Evolutionary conservation across 1,140 invertebrate species (phyloP).

Genomic region (Radopholus similis): DNA sequence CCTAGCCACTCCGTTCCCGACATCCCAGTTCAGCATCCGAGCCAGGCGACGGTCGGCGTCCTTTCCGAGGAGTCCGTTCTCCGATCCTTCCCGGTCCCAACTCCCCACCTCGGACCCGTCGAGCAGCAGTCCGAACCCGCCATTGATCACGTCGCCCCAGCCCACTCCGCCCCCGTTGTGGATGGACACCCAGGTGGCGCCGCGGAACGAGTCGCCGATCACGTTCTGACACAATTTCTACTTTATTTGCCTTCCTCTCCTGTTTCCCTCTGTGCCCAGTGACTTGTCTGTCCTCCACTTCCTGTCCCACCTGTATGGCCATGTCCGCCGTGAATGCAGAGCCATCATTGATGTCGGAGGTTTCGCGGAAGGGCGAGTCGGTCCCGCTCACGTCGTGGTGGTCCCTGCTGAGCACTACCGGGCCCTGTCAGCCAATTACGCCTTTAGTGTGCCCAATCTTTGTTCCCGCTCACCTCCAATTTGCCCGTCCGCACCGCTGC

Average conservation of each 20-base stretch:
- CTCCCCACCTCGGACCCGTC: conserved; percentile 65
- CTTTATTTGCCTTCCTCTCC: conserved; percentile 62
- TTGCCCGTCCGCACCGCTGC: conserved; percentile 64
- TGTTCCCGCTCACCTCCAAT: conserved; percentile 61
- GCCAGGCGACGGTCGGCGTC: conserved; percentile 64
- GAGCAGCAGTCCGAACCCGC: conserved; percentile 70
- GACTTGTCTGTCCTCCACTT: no score
- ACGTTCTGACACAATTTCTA: conserved; percentile 72
- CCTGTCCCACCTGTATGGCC: conserved; percentile 7
- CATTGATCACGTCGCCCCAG: conserved; percentile 72
- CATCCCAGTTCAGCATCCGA: conserved; percentile 69
- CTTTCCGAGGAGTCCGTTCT: conserved; percentile 29
- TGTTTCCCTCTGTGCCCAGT: no score
- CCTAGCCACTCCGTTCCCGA: conserved; percentile 67
- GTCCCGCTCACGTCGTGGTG: conserved; percentile 73
- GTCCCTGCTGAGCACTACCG: conserved; percentile 69
- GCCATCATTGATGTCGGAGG: conserved; percentile 71
- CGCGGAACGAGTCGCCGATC: conserved; percentile 69
- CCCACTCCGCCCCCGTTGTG: conserved; percentile 72
- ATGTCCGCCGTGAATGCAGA: conserved; percentile 49
- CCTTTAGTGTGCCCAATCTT: neutral
- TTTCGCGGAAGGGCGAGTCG: conserved; percentile 71
- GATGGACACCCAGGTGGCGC: conserved; percentile 71
- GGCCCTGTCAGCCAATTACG: conserved; percentile 61
- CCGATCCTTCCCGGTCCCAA: neutral